A percentile compares a stretch with the other conserved stretches of the same genome.
These are phyloP conservation scores for Drosophila pectinifera DNA, from an alignment of 1,140 invertebrate species.

Conservation along the genomic window DNA sequence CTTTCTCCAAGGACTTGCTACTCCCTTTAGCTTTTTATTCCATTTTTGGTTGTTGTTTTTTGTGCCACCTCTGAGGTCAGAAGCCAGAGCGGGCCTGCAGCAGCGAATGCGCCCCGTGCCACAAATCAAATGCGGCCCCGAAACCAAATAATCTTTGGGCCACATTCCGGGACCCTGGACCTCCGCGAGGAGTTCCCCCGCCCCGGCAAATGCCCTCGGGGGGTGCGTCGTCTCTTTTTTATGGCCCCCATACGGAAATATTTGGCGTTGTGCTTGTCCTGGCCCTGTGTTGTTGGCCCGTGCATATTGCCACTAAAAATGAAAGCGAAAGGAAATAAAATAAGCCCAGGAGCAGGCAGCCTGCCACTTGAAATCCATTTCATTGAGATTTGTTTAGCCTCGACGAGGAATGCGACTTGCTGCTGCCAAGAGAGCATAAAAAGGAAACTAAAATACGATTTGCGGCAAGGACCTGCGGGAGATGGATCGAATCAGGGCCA, in stretches of 20 bases:
- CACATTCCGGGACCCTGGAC: constrained; percentile 3
- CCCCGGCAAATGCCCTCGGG: neutral
- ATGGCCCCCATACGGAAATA: constrained; percentile 76
- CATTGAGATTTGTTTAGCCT: constrained; percentile 78
- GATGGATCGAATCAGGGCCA: constrained; percentile 25
- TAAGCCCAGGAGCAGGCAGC: neutral
- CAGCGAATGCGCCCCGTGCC: constrained; percentile 27
- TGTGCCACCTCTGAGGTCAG: constrained; percentile 15
- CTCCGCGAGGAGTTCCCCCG: no score
- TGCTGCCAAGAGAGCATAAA: neutral
- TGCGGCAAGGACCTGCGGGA: constrained; percentile 21
- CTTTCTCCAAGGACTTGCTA: neutral
- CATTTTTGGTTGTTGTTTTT: no score
- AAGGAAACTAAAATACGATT: constrained; percentile 23
- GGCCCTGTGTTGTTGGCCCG: no score
- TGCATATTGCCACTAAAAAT: constrained; percentile 79
- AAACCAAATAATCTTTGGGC: constrained; percentile 34
- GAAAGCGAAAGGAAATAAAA: constrained; percentile 53
- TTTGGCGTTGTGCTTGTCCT: no score
- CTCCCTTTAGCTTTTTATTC: neutral
- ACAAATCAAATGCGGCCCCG: constrained; percentile 46
- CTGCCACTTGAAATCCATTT: constrained; percentile 76
- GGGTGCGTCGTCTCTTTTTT: constrained; percentile 36
- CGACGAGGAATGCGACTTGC: constrained; percentile 38
- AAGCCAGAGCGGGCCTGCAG: constrained; percentile 32